Conservation (phyloP, 37 sponge, comb jelly and placozoan species). For the Bolinopsis microptera region DNA sequence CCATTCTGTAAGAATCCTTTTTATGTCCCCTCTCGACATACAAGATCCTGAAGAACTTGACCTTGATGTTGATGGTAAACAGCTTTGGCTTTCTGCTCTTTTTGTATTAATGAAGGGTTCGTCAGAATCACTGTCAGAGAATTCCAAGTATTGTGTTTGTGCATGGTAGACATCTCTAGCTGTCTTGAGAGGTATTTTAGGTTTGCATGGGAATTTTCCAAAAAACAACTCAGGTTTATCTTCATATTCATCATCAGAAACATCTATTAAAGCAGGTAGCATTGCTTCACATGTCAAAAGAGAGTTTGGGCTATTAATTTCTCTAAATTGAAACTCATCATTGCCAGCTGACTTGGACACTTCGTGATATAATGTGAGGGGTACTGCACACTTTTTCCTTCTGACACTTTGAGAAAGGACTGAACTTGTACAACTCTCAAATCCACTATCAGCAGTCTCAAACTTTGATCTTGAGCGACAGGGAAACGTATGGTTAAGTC, state of each 20-base stretch:
- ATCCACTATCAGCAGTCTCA: constrained; percentile 32
- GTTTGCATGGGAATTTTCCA: constrained; percentile 29
- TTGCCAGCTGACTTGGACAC: not conserved
- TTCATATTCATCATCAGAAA: constrained; percentile 48
- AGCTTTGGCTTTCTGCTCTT: not conserved
- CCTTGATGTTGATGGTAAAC: not conserved
- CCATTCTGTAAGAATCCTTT: not conserved
- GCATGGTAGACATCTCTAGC: constrained; percentile 33
- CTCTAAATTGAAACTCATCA: constrained; percentile 32
- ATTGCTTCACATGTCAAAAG: constrained; percentile 14
- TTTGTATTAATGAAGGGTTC: not conserved
- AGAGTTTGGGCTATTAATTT: not conserved
- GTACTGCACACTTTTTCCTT: constrained; percentile 40
- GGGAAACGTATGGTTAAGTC: not conserved
- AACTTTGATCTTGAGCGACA: not conserved
- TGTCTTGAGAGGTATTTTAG: not conserved
- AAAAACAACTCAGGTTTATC: constrained; percentile 56
- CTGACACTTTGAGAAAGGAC: not conserved
- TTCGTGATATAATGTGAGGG: not conserved
- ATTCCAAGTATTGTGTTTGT: not conserved
- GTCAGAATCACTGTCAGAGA: constrained; percentile 11
- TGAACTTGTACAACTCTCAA: constrained; percentile 44
- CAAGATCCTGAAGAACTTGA: constrained; percentile 46
- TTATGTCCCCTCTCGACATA: constrained; percentile 1
- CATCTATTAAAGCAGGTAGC: constrained; percentile 24